phyloP scores from a whole-genome alignment of 2,113 vertebrate species.

The Oryzias melastigma region DNA sequence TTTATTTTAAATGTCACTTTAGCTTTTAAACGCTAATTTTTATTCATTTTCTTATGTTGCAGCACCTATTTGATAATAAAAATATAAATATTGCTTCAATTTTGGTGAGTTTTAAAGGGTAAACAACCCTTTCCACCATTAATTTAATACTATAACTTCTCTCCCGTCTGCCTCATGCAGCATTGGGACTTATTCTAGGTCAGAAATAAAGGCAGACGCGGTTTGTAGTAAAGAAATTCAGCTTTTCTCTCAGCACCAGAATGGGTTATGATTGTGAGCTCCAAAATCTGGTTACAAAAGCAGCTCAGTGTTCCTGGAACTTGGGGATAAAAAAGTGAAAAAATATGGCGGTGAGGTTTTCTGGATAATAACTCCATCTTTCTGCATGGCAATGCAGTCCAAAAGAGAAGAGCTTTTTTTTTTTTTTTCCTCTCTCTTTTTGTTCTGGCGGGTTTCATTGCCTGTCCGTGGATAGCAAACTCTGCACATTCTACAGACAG shows the following conservation, averaged over 20 bases:
- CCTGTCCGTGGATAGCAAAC: conserved; percentile 77
- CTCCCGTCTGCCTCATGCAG: too few relatives aligned
- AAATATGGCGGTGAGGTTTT: conserved; percentile 66
- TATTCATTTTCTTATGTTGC: too few relatives aligned
- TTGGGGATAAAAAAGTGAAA: conserved; percentile 57
- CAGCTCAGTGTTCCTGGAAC: conserved; percentile 73
- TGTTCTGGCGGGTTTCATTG: conserved; percentile 70
- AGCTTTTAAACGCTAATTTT: too few relatives aligned
- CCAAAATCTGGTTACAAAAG: conserved; percentile 74
- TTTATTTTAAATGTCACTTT: too few relatives aligned
- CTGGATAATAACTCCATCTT: conserved; percentile 73
- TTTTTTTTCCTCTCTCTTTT: conserved; percentile 30
- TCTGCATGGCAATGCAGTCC: conserved; percentile 49
- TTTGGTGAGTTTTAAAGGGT: too few relatives aligned
- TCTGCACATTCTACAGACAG: conserved; percentile 82
- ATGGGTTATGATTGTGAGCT: conserved; percentile 63
- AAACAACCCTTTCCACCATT: too few relatives aligned
- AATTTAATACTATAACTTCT: too few relatives aligned
- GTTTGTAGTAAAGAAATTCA: conserved; percentile 53
- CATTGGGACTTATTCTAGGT: conserved; percentile 53
- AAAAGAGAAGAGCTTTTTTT: conserved; percentile 36
- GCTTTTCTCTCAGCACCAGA: conserved; percentile 50
- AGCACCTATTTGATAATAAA: too few relatives aligned
- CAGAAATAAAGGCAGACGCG: conserved; percentile 62
- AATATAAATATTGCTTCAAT: too few relatives aligned